Evolutionary conservation across 2,113 vertebrate species (phyloP).

Genomic region (Corydoras maculifer): DNA sequence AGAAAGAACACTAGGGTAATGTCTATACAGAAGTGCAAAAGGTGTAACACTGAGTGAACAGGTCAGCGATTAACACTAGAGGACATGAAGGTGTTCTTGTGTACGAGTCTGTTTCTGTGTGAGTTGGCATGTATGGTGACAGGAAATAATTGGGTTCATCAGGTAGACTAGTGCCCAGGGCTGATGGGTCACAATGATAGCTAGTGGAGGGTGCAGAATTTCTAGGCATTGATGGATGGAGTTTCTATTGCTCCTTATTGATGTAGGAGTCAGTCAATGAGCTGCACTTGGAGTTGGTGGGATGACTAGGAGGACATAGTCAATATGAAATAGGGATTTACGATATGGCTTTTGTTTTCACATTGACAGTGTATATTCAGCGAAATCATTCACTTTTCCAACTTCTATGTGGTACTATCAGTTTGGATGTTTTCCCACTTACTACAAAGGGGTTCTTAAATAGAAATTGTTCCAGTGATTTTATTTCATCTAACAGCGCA

Average conservation of each 20-base stretch:
- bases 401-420: conserved; percentile 13
- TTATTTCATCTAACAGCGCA: conserved; percentile 1
- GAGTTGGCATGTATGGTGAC: conserved; percentile 27
- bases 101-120: background rate
- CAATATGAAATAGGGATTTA: conserved; percentile 27
- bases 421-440: conserved; percentile 8
- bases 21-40: background rate
- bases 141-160: conserved; percentile 46
- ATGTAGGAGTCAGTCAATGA: conserved; percentile 18
- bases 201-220: conserved; percentile 22
- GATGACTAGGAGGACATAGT: conserved; percentile 8
- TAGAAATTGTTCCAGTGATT: background rate
- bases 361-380: conserved; percentile 18
- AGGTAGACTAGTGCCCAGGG: conserved; percentile 35
- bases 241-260: conserved; percentile 27
- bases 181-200: conserved; percentile 43
- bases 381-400: conserved; percentile 12
- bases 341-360: conserved; percentile 5
- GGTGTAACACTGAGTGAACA: background rate
- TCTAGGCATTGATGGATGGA: conserved; percentile 41
- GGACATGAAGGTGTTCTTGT: background rate
- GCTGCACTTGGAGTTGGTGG: conserved; percentile 14
- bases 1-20: background rate
- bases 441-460: background rate
- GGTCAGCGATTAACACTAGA: background rate